Percentiles rank a stretch among this genome's conserved stretches.
phyloP scores from a whole-genome alignment of 2,888 invertebrate genomes.

The Loripinus fragilis region DNA sequence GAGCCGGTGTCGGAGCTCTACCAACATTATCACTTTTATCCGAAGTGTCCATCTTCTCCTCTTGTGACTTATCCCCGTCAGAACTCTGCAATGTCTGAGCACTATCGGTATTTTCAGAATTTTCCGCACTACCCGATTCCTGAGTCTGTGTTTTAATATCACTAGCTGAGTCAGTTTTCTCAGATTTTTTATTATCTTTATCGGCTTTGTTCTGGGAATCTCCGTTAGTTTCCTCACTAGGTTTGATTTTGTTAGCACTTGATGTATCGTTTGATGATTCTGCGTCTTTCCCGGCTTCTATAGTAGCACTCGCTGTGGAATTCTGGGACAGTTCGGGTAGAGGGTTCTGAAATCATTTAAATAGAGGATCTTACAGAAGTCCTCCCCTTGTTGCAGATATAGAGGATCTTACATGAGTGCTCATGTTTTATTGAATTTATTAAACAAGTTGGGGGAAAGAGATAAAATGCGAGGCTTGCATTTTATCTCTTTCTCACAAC shows the following conservation, averaged over 20 bases:
- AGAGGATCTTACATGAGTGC: no score
- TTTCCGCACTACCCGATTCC: constrained; percentile 7
- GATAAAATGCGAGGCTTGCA: no score
- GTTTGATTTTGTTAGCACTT: not conserved
- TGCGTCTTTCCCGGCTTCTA: not conserved
- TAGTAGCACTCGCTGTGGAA: not conserved
- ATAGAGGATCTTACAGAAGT: no score
- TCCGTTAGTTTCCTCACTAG: constrained; percentile 10
- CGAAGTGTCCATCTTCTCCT: not conserved
- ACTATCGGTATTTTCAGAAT: constrained; percentile 24
- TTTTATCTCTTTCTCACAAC: no score
- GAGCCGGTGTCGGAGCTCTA: not conserved
- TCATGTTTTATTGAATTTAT: no score
- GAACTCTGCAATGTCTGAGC: constrained; percentile 9
- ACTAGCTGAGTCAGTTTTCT: not conserved
- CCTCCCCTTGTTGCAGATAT: no score
- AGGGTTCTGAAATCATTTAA: not conserved
- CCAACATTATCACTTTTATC: not conserved
- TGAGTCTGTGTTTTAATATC: not conserved
- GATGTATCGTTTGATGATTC: not conserved
- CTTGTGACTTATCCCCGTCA: not conserved
- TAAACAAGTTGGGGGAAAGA: no score
- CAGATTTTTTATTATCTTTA: not conserved
- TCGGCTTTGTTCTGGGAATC: constrained; percentile 15
- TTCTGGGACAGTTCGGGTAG: not conserved